phyloP scores from a whole-genome alignment of 2,113 vertebrate genomes.

The Labrus mixtus region DNA sequence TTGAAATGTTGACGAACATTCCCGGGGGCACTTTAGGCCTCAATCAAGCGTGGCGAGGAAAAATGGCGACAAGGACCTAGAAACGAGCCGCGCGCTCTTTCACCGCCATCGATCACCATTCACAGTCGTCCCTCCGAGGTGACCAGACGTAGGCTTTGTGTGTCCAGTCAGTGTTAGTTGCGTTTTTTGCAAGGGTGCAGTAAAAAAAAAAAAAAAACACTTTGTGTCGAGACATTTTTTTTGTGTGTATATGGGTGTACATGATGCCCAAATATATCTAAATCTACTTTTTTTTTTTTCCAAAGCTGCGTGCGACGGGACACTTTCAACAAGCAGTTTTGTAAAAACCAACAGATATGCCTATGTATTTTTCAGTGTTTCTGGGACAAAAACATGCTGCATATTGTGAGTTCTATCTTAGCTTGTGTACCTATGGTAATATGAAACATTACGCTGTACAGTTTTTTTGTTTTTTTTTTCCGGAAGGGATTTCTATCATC shows the following conservation, averaged over 20 bases:
- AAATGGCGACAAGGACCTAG: constrained; percentile 25
- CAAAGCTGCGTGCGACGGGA: constrained; percentile 70
- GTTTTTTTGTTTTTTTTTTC: constrained; percentile 64
- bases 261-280: constrained; percentile 65
- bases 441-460: constrained; percentile 79
- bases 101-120: constrained; percentile 49
- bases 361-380: constrained; percentile 76
- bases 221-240: constrained; percentile 55
- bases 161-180: constrained; percentile 78
- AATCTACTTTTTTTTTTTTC: constrained; percentile 37
- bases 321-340: constrained; percentile 59
- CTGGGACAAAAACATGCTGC: constrained; percentile 75
- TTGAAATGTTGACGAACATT: constrained; percentile 47
- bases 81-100: constrained; percentile 40
- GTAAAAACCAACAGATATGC: constrained; percentile 71
- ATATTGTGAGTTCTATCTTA: constrained; percentile 80
- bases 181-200: constrained; percentile 63
- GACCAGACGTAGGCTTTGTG: constrained; percentile 72
- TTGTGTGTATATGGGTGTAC: constrained; percentile 63
- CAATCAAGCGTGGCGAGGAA: constrained; percentile 18
- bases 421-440: constrained; percentile 79
- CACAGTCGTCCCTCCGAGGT: constrained; percentile 42
- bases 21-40: constrained; percentile 17
- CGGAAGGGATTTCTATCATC: constrained; percentile 53
- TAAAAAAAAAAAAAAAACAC: constrained; percentile 50